phyloP scores from a whole-genome alignment of 53 echinoderm and acorn worm genomes.

The Apostichopus leukothele region DNA sequence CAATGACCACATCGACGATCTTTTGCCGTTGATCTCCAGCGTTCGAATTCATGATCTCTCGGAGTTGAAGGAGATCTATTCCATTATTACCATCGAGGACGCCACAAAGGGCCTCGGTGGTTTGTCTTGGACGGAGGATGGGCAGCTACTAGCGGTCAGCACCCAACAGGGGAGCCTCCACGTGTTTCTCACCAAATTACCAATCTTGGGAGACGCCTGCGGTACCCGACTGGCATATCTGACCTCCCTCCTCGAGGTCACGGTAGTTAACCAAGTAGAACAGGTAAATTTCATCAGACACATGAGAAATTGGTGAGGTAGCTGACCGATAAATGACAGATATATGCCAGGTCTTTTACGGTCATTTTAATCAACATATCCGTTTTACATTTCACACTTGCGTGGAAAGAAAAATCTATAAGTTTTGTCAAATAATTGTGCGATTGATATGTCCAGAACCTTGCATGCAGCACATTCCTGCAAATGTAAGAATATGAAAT shows the following conservation, averaged over 20 bases:
- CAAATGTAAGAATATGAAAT: too few species aligned
- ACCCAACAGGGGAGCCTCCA: constrained; percentile 77
- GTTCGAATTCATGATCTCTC: constrained; percentile 96
- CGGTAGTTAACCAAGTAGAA: constrained; percentile 93
- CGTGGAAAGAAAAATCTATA: too few species aligned
- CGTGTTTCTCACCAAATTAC: constrained; percentile 93
- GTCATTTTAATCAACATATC: too few species aligned
- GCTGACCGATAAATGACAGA: too few species aligned
- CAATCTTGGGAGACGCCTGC: constrained; percentile 83
- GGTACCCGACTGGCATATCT: constrained; percentile 90
- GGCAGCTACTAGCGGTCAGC: constrained; percentile 93
- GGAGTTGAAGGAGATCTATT: constrained; percentile 94
- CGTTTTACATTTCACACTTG: too few species aligned
- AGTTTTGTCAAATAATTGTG: too few species aligned
- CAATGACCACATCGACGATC: neutral
- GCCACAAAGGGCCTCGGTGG: constrained; percentile 86
- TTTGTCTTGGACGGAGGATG: constrained; percentile 91
- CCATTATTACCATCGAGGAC: constrained; percentile 91
- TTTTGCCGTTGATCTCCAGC: constrained; percentile 40
- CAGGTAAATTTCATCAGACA: constrained; percentile 62
- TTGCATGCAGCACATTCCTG: too few species aligned
- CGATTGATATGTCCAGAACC: too few species aligned
- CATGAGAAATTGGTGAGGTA: too few species aligned
- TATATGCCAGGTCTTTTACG: too few species aligned
- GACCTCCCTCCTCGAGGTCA: constrained; percentile 98